phyloP scores from a whole-genome alignment of 2,888 invertebrate species.

The Macrophya annulata region DNA sequence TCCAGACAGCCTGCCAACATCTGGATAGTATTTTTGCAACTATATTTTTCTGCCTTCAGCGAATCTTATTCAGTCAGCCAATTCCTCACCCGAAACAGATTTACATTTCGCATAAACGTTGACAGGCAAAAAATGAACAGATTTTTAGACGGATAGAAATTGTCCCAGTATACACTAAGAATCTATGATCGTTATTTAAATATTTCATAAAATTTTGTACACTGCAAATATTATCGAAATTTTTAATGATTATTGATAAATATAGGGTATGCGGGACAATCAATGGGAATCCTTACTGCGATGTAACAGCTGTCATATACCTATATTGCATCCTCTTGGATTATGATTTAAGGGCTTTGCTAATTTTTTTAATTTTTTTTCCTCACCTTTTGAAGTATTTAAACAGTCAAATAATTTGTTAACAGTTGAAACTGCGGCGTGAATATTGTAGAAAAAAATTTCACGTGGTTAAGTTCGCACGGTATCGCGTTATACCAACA shows the following conservation, averaged over 20 bases:
- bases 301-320: not conserved
- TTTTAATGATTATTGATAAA: not conserved
- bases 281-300: not conserved
- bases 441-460: not conserved
- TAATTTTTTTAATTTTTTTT: not conserved
- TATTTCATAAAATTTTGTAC: not conserved
- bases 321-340: not conserved
- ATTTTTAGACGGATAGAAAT: not conserved
- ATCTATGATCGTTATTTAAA: not conserved
- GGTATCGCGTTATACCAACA: not conserved
- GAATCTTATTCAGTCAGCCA: not conserved
- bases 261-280: not conserved
- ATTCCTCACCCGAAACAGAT: not conserved
- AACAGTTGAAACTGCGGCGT: not conserved
- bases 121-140: not conserved
- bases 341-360: not conserved
- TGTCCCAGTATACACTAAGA: not conserved
- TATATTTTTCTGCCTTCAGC: not conserved
- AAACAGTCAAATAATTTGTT: not conserved
- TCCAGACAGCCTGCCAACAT: not conserved
- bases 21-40: not conserved
- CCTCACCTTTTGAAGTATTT: not conserved
- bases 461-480: not conserved
- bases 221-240: not conserved
- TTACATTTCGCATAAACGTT: not conserved